Conservation (phyloP, 1,140 invertebrate species). For the Drosophila ohnishii region DNA sequence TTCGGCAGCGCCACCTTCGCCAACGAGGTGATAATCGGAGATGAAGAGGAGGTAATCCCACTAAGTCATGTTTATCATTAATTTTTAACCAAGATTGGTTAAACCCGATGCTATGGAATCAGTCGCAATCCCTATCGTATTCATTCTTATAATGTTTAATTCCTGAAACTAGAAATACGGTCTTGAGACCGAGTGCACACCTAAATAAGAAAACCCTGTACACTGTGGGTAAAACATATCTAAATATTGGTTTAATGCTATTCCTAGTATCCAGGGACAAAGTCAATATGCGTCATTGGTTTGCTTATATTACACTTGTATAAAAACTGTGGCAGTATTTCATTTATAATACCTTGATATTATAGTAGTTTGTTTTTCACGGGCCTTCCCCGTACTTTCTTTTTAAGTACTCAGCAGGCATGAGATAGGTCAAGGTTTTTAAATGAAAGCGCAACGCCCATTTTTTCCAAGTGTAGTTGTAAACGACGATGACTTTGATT, state of each 20-base stretch:
- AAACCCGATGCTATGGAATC: background rate
- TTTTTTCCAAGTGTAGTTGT: constrained; percentile 26
- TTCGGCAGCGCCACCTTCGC: constrained; percentile 44
- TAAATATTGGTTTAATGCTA: constrained; percentile 1
- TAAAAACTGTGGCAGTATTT: background rate
- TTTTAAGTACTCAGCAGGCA: background rate
- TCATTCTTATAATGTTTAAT: background rate
- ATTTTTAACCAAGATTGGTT: background rate
- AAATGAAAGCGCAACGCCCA: background rate
- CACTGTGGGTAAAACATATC: background rate
- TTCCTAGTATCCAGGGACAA: background rate
- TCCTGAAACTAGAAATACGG: background rate
- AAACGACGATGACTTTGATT: constrained; percentile 29
- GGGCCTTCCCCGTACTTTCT: background rate
- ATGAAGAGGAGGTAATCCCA: constrained; percentile 65
- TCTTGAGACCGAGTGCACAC: background rate
- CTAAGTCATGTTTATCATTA: background rate
- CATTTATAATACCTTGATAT: background rate
- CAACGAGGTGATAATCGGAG: constrained; percentile 65
- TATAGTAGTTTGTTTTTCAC: too few species aligned
- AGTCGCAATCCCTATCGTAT: background rate
- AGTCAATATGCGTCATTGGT: background rate
- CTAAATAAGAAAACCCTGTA: too few species aligned
- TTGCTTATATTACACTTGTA: background rate
- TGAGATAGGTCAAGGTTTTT: constrained; percentile 12